Evolutionary conservation across 1,140 invertebrate species (phyloP).

Genomic region (Anastrepha ludens): DNA sequence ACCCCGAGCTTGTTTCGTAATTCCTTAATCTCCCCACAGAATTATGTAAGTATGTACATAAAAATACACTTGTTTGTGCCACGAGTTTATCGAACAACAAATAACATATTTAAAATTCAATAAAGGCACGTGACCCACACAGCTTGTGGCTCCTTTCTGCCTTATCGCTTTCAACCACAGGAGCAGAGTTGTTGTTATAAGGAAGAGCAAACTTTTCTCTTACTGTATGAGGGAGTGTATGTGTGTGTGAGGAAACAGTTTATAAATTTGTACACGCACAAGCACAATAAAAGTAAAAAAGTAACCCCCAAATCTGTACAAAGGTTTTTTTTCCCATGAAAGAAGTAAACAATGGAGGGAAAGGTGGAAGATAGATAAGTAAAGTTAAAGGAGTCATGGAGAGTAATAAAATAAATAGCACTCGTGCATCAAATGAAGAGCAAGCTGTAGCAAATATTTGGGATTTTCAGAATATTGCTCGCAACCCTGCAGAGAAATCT

Average conservation of each 20-base stretch:
- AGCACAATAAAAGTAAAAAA: background rate
- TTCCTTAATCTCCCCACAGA: background rate
- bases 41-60: background rate
- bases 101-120: constrained; percentile 46
- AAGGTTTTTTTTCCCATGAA: too few species aligned
- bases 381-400: too few species aligned
- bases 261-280: background rate
- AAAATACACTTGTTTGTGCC: background rate
- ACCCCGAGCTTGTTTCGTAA: background rate
- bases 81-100: constrained; percentile 10
- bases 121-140: background rate
- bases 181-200: background rate
- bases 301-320: background rate
- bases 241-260: background rate
- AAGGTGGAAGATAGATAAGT: too few species aligned
- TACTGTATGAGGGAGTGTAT: too few species aligned
- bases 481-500: too few species aligned
- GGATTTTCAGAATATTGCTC: too few species aligned
- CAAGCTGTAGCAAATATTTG: too few species aligned
- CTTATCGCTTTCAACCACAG: background rate
- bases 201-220: background rate
- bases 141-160: background rate
- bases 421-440: too few species aligned
- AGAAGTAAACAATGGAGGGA: too few species aligned
- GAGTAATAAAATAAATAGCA: too few species aligned